A percentile compares a stretch with the other conserved stretches of the same genome.
phyloP scores from a whole-genome alignment of 1,140 invertebrate species.

The Pseudomyrmex sp. region DNA sequence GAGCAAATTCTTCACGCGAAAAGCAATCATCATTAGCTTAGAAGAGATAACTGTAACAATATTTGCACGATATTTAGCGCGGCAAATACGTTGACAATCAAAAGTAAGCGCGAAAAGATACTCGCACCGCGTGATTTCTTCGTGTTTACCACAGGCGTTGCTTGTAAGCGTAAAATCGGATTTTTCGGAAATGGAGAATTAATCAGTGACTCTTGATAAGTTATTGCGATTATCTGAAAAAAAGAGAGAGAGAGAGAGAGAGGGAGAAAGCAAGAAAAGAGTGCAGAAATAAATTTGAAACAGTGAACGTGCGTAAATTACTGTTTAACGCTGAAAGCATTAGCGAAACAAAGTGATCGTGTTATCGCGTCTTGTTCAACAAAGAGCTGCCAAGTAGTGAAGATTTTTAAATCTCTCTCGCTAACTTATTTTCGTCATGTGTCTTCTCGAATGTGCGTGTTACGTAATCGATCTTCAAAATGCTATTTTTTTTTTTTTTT shows the following conservation, averaged over 20 bases:
- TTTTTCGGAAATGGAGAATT: too few species aligned
- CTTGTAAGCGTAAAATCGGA: background rate
- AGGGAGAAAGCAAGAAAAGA: too few species aligned
- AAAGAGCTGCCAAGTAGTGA: constrained; percentile 37
- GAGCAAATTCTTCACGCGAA: background rate
- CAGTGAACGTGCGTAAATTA: too few species aligned
- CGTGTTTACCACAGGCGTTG: background rate
- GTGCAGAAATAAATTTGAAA: constrained; percentile 1
- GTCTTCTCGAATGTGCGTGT: background rate
- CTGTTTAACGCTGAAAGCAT: background rate
- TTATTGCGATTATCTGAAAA: too few species aligned
- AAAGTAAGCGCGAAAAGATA: background rate
- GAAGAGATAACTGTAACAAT: constrained; percentile 32
- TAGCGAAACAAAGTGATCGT: background rate
- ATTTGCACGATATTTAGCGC: constrained; percentile 48
- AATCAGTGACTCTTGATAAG: too few species aligned
- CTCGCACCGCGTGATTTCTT: constrained; percentile 5
- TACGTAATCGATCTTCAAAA: constrained; percentile 13
- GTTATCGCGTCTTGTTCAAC: constrained; percentile 37
- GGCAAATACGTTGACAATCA: constrained; percentile 20
- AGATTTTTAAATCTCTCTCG: constrained; percentile 47
- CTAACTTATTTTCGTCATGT: constrained; percentile 6
- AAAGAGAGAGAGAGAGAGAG: too few species aligned
- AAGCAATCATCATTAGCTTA: background rate
- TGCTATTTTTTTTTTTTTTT: background rate